A percentile compares a stretch with the other conserved stretches of the same genome.
phyloP scores from a whole-genome alignment of 2,113 vertebrate genomes.

The Xenus cinereus region DNA sequence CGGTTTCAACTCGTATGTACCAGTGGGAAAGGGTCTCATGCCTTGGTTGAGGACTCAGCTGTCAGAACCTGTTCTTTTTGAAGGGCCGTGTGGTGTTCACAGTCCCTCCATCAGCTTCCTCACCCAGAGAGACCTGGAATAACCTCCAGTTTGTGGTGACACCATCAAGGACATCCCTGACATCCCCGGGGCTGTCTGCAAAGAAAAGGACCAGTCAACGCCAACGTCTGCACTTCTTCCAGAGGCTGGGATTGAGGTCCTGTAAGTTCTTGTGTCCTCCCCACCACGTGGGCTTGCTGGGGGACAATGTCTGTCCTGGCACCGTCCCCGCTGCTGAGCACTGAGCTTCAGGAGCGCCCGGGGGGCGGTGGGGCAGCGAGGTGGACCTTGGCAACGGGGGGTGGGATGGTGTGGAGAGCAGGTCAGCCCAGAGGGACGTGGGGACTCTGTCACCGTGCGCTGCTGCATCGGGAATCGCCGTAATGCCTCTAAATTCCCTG shows the following conservation, averaged over 20 bases:
- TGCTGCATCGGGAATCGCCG: not conserved
- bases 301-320: not conserved
- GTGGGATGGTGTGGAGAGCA: not conserved
- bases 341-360: not conserved
- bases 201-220: rapidly evolving
- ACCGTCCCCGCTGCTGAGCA: not conserved
- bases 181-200: not conserved
- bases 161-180: not conserved
- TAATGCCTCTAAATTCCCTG: not conserved
- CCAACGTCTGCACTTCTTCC: not conserved
- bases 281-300: rapidly evolving
- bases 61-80: not conserved
- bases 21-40: not conserved
- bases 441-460: not conserved
- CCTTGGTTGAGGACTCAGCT: not conserved
- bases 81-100: not conserved
- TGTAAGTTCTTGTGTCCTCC: no score
- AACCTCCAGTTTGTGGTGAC: not conserved
- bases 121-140: not conserved
- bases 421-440: not conserved
- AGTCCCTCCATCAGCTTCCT: not conserved
- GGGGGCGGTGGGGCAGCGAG: rapidly evolving
- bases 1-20: rapidly evolving
- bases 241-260: not conserved
- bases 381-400: not conserved